Conservation (phyloP, 2,113 vertebrate species). For the Spea multiplicata region DNA sequence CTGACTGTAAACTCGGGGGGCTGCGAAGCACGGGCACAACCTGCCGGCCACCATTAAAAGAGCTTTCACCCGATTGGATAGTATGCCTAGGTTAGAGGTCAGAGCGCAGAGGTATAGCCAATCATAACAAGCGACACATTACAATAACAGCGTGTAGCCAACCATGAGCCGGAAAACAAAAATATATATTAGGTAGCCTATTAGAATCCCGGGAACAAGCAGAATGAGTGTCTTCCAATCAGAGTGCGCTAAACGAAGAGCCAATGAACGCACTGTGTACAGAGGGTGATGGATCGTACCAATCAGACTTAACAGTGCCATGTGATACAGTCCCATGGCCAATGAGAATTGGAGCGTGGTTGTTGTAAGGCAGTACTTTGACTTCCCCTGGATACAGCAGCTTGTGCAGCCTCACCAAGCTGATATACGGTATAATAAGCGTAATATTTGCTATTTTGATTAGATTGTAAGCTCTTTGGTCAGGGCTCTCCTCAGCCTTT, state of each 20-base stretch:
- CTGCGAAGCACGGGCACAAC: constrained; percentile 2
- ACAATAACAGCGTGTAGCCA: not conserved
- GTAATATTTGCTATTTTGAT: too few relatives aligned
- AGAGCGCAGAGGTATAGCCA: not conserved
- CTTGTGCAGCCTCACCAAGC: not conserved
- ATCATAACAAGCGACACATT: not conserved
- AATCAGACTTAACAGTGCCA: not conserved
- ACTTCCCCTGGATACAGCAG: not conserved
- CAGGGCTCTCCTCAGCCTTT: too few relatives aligned
- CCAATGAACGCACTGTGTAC: not conserved
- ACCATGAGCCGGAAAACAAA: not conserved
- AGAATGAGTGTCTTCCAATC: not conserved
- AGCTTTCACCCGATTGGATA: not conserved
- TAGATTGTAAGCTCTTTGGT: too few relatives aligned
- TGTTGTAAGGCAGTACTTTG: not conserved
- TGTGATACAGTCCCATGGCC: not conserved
- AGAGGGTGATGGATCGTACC: too few relatives aligned
- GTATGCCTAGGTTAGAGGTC: not conserved
- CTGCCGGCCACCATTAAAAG: constrained; percentile 10
- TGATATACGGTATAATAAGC: too few relatives aligned
- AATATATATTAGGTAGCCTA: not conserved
- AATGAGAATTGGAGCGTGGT: not conserved
- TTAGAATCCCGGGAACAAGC: not conserved
- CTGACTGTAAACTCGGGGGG: not conserved
- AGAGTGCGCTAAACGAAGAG: not conserved